Evolutionary conservation across 2,888 invertebrate genomes (phyloP).

Genomic region (Mycogona germanica): DNA sequence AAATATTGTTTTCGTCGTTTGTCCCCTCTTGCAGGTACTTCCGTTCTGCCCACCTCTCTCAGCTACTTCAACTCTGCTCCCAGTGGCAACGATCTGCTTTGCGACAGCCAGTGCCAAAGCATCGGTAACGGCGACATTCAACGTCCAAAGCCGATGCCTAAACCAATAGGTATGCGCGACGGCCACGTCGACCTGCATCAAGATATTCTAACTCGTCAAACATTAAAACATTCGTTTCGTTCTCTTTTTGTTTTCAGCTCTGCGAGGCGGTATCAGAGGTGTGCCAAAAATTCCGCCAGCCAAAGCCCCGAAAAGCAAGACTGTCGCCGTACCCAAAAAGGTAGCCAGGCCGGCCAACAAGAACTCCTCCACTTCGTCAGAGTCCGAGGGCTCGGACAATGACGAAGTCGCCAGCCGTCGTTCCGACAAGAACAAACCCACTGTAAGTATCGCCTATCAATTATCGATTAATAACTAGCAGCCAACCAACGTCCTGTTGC

Average conservation of each 20-base stretch:
- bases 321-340: too few relatives aligned
- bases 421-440: constrained; percentile 17
- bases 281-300: not conserved
- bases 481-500: too few relatives aligned
- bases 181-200: too few relatives aligned
- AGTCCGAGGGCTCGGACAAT: constrained; percentile 29
- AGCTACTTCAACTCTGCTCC: constrained; percentile 51
- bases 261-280: too few relatives aligned
- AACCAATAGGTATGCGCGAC: constrained; percentile 5
- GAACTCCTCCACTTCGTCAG: not conserved
- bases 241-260: too few relatives aligned
- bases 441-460: too few relatives aligned
- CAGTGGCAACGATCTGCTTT: constrained; percentile 22
- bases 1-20: not conserved
- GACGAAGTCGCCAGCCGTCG: constrained; percentile 29
- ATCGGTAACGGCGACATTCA: constrained; percentile 17
- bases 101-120: constrained; percentile 23
- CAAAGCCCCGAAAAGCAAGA: not conserved
- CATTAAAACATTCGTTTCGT: too few relatives aligned
- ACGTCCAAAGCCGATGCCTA: not conserved
- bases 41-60: constrained; percentile 54
- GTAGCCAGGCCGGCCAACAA: not conserved
- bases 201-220: too few relatives aligned
- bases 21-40: constrained; percentile 41
- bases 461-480: too few relatives aligned